Base-by-base conservation (phyloP, 2,113 vertebrate species). In the Embiotoca jacksoni region DNA sequence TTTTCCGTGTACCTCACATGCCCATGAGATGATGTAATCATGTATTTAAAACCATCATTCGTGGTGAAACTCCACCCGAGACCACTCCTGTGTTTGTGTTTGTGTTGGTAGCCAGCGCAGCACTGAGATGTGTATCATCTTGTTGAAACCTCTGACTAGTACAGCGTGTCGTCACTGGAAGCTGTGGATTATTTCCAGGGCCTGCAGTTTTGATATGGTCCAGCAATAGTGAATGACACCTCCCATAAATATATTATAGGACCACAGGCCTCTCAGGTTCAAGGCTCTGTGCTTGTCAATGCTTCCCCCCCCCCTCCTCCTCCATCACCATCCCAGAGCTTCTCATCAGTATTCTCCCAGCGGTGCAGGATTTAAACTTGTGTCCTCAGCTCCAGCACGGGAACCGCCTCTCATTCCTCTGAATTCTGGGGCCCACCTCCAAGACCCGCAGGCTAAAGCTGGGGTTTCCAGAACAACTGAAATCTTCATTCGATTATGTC, bases 261-360 rank as follows among this genome's bases (percentile, higher is more conserved):
- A 49, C 8, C 9, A 6, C 23, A 35, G 68, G 46, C 59, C 53
- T 36, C 59, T 79, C 73, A 80, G 69, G 67, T 67, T 85, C 81
- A 86, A 81, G 89, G 75, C 62, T 73, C 54, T 41, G 56, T 14
- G 55, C 57, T 69, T 56, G 81, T 47, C 49, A 37, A 8, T 73
- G 56, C 64, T 75, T 68, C 63, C 31, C 50, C 14, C 31, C 30
- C 41, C 31, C 50, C 7, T 30, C 23, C 50, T 13, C 23, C 23
- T 23, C 23, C 23, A 23, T 23, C 23, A n/a, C 33, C 39, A 8
- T 65, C 36, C 10, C 2, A 75, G 61, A 16, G 32, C 71, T 63
- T 80, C 84, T 83, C 67, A 88, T 89, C 82, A 85, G 79, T 87
- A 89, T 89, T 85, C 60, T 81, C 59, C 73, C 63, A 65, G 72